A percentile compares a stretch with the other conserved stretches of the same genome.
phyloP scores from a whole-genome alignment of 2,113 vertebrate species.

The Alouatta palliata region DNA sequence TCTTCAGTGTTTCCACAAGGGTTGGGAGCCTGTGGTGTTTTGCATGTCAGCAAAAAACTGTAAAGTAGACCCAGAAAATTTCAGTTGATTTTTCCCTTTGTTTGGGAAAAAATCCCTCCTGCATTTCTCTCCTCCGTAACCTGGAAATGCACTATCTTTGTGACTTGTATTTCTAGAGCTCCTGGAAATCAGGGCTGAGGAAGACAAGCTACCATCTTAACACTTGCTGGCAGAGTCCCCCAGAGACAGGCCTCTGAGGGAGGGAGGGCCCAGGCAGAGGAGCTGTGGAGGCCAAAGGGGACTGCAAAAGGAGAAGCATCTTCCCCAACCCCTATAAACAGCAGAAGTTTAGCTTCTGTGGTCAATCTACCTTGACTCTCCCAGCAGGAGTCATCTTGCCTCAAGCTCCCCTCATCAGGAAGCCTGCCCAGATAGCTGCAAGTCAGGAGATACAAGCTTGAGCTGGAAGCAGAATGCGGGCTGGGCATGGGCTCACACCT shows the following conservation, averaged over 20 bases:
- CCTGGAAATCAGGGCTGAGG: background rate
- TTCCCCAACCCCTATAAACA: background rate
- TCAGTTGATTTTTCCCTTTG: background rate
- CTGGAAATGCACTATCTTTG: background rate
- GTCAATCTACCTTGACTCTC: background rate
- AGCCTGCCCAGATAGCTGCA: background rate
- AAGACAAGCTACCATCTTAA: background rate
- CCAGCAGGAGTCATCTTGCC: background rate
- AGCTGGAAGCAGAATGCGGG: background rate
- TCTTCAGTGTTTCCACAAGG: background rate
- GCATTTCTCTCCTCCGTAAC: background rate
- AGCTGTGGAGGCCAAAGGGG: background rate
- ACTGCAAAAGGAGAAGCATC: background rate
- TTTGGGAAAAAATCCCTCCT: background rate
- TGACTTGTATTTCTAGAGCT: background rate
- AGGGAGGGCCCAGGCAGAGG: background rate
- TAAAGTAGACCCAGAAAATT: background rate
- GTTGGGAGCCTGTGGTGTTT: background rate
- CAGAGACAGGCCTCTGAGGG: background rate
- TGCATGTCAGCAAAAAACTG: background rate
- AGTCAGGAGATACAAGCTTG: background rate
- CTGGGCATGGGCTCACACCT: too few relatives aligned
- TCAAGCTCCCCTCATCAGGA: background rate
- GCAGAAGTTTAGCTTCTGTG: background rate
- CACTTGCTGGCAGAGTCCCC: background rate